These are phyloP conservation scores for Lacanobia wlatinum DNA, from an alignment of 2,888 invertebrate species.

Conservation along the genomic window DNA sequence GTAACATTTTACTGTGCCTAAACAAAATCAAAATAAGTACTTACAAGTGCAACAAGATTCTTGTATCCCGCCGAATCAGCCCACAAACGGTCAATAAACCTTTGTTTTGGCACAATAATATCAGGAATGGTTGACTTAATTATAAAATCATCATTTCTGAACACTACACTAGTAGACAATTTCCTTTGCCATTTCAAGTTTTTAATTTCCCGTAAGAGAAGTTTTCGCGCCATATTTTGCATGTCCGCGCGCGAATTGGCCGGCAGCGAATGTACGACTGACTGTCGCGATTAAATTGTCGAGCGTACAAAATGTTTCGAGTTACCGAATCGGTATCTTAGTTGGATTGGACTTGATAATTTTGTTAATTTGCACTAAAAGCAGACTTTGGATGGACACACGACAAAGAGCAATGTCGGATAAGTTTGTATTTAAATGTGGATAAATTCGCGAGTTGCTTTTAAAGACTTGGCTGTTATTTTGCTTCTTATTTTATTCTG, in stretches of 20 bases:
- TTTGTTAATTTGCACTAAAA: constrained; percentile 38
- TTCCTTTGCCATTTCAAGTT: constrained; percentile 80
- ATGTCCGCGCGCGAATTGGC: constrained; percentile 73
- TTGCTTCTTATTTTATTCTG: not conserved
- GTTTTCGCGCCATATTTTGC: constrained; percentile 81
- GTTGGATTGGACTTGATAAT: constrained; percentile 58
- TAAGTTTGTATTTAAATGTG: constrained; percentile 1
- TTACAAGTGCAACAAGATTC: constrained; percentile 84
- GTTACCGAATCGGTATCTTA: constrained; percentile 33
- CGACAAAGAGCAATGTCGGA: constrained; percentile 3
- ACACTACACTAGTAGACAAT: constrained; percentile 74
- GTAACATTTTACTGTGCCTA: not conserved
- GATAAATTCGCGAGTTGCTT: not conserved
- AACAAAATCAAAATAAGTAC: constrained; percentile 53
- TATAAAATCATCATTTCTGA: constrained; percentile 77
- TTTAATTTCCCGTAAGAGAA: constrained; percentile 81
- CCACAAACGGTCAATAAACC: constrained; percentile 83
- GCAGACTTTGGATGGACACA: not conserved
- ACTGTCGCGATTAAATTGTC: constrained; percentile 64
- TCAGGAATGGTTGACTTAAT: constrained; percentile 81
- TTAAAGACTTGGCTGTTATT: not conserved
- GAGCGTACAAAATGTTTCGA: constrained; percentile 12
- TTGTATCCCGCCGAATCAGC: constrained; percentile 75
- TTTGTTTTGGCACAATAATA: constrained; percentile 77
- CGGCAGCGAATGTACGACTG: constrained; percentile 64